Evolutionary conservation across 2,888 invertebrate species (phyloP).

Genomic region (Coelinius sp.): DNA sequence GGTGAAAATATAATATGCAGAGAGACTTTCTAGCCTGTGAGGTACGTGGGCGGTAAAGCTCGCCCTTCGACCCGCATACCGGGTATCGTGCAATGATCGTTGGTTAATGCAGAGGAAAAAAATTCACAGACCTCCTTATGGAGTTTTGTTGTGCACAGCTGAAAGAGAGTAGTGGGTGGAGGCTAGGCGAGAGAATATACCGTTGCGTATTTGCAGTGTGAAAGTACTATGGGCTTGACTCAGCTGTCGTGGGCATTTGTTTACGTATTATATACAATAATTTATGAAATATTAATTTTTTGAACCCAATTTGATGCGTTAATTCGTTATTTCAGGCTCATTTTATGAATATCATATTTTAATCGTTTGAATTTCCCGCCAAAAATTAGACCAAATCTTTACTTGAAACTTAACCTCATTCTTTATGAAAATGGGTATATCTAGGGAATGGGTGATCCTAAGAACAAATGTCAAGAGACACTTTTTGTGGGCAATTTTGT

Average conservation of each 20-base stretch:
- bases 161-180: constrained; percentile 45
- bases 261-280: not conserved
- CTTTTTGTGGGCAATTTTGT: no score
- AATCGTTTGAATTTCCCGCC: no score
- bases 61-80: constrained; percentile 36
- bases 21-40: constrained; percentile 20
- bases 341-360: no score
- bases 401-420: no score
- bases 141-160: constrained; percentile 11
- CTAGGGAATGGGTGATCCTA: no score
- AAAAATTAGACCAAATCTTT: no score
- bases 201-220: constrained; percentile 57
- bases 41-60: constrained; percentile 20
- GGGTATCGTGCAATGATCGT: constrained; percentile 29
- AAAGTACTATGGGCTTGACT: constrained; percentile 51
- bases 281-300: no score
- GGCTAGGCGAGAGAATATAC: constrained; percentile 48
- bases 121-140: constrained; percentile 2
- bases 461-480: no score
- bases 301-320: no score
- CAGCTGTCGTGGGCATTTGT: constrained; percentile 34
- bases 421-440: no score
- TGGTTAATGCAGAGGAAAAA: constrained; percentile 13
- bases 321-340: no score
- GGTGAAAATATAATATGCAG: constrained; percentile 4